A percentile compares a stretch with the other conserved stretches of the same genome.
phyloP scores from a whole-genome alignment of 1,140 invertebrate genomes.

The Lepidurus arcticus region DNA sequence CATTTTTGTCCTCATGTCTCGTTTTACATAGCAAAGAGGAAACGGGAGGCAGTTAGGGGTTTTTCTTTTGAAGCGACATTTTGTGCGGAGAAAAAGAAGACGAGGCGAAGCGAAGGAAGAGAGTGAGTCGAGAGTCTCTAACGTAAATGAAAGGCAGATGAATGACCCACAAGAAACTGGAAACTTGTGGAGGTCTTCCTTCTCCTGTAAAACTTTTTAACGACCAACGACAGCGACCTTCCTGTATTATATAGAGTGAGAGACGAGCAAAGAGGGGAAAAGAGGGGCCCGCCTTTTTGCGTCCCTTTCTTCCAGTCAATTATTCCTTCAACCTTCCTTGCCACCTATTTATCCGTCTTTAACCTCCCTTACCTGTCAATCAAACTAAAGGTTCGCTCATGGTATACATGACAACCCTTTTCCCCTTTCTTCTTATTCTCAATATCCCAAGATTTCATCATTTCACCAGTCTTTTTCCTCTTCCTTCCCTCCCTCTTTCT shows the following conservation, averaged over 20 bases:
- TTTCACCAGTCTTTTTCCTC: neutral
- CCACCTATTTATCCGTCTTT: slow-evolving; percentile 19
- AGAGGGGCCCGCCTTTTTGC: neutral
- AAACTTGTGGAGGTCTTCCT: neutral
- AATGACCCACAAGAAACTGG: slow-evolving; percentile 8
- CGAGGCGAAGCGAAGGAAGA: neutral
- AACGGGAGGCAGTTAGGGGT: neutral
- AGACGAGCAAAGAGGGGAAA: too few species aligned
- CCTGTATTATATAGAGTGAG: neutral
- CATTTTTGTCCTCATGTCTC: slow-evolving; percentile 4
- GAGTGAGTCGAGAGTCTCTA: neutral
- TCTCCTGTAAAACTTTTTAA: slow-evolving; percentile 5
- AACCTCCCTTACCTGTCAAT: slow-evolving; percentile 19
- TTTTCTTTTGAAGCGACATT: too few species aligned
- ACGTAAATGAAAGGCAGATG: slow-evolving; percentile 21
- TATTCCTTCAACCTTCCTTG: slow-evolving; percentile 19
- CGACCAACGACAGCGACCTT: slow-evolving; percentile 9
- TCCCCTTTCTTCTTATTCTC: neutral
- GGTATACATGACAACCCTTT: neutral
- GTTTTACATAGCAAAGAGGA: neutral
- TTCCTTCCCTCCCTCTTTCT: neutral
- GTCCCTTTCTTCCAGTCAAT: neutral
- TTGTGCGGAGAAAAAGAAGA: neutral
- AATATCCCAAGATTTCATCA: neutral
- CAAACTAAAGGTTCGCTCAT: neutral